Evolutionary conservation across 2,888 invertebrate species (phyloP), one percentile per base, ranked within the genome.

Genomic region (Dicycla oo): DNA sequence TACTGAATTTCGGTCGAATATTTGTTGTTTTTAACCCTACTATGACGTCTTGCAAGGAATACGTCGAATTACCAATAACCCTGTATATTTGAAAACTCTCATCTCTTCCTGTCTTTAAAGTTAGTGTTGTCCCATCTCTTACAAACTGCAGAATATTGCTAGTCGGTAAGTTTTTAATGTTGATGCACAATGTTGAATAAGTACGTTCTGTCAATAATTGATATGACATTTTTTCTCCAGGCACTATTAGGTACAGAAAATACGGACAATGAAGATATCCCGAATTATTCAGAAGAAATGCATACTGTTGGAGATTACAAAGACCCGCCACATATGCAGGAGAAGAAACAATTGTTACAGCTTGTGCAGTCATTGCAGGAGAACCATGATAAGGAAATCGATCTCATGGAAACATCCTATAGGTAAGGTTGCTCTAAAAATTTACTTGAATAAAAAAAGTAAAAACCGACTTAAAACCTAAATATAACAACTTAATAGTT

Each of bases 331-430:
- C 89, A 93, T 49, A 70, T 77, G 8, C 94, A 90, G 72, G 95
- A 91, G 84, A 94, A 89, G 88, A 95, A 91, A 71, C 96, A 94
- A 80, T 89, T 96, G 43, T 75, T 96, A n/a, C 95, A 96, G 80
- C 86, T 97, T 18, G 94, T 97, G 2, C 93, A 93, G 51, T 95
- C 96, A 1, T 87, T 97, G 47, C 96, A 96, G 85, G 96, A 96
- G 81, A 95, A 97, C 80, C 97, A 97, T 72, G 95, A 96, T 56
- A 97, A 97, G 81, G 97, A 97, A 89, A 94, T 97, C 53, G 97
- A 97, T 88, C 88, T 97, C 51, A 94, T 97, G 94, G 97, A 97
- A 88, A 97, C 96, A 73, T 97, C 97, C 1, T 97, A 97, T 81
- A 97, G 97, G 97, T 97, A 91, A 64, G 56, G 0, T 51, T 51